A percentile compares a stretch with the other conserved stretches of the same genome.
phyloP scores from a whole-genome alignment of 2,888 invertebrate genomes.

The Orthosia gracilis region DNA sequence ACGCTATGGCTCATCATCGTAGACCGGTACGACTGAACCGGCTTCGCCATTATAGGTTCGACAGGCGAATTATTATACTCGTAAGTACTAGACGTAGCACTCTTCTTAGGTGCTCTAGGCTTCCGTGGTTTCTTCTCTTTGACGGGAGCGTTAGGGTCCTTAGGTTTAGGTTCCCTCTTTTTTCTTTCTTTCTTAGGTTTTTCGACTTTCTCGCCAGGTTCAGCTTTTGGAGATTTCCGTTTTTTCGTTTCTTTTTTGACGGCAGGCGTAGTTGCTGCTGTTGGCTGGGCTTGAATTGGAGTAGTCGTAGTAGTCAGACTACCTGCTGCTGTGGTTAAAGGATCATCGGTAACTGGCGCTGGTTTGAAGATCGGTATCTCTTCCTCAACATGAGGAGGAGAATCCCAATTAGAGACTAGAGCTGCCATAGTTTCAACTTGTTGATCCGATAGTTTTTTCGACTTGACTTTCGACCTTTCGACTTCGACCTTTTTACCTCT shows the following conservation, averaged over 20 bases:
- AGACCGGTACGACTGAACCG: slow-evolving; percentile 64
- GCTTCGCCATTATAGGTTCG: slow-evolving; percentile 76
- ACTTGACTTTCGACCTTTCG: slow-evolving; percentile 68
- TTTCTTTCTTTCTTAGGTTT: slow-evolving; percentile 77
- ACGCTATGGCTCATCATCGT: not conserved
- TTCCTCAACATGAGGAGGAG: slow-evolving; percentile 79
- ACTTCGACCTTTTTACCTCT: slow-evolving; percentile 74
- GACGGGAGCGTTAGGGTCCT: slow-evolving; percentile 67
- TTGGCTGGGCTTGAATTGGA: slow-evolving; percentile 4
- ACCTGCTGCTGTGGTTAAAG: slow-evolving; percentile 61
- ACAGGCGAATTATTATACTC: slow-evolving; percentile 80
- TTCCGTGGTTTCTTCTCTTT: slow-evolving; percentile 83
- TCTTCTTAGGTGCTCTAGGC: slow-evolving; percentile 80
- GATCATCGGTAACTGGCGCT: slow-evolving; percentile 48
- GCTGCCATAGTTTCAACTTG: slow-evolving; percentile 82
- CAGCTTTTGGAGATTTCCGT: slow-evolving; percentile 74
- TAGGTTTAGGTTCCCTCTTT: slow-evolving; percentile 73
- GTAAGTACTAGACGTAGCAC: slow-evolving; percentile 51
- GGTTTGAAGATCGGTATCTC: slow-evolving; percentile 62
- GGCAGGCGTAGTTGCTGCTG: slow-evolving; percentile 28
- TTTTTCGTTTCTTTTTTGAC: slow-evolving; percentile 79
- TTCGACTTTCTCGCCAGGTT: slow-evolving; percentile 65
- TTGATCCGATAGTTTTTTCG: slow-evolving; percentile 82
- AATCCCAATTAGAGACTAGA: slow-evolving; percentile 83
- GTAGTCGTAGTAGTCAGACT: slow-evolving; percentile 22